Evolutionary conservation across 2,113 vertebrate species (phyloP).

Genomic region (Rafetus swinhoei): DNA sequence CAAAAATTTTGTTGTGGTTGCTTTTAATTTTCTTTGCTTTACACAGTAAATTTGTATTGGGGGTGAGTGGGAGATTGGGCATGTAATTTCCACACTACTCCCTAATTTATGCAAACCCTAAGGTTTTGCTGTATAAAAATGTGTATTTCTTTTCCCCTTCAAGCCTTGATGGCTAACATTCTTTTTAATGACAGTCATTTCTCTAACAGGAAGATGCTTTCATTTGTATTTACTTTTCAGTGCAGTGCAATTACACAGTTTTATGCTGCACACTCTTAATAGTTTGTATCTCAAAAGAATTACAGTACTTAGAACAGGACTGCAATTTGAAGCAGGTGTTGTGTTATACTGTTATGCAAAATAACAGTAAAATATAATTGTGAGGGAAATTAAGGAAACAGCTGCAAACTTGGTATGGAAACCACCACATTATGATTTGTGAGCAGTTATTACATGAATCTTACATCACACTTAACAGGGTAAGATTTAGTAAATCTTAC

Average conservation of each 20-base stretch:
- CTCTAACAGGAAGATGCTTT: conserved; percentile 81
- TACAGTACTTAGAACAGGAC: conserved; percentile 76
- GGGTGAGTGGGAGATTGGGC: neutral
- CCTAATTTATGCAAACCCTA: conserved; percentile 64
- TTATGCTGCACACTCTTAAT: conserved; percentile 53
- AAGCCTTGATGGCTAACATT: conserved; percentile 73
- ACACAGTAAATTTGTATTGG: conserved; percentile 69
- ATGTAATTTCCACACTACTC: conserved; percentile 63
- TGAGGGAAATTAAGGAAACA: conserved; percentile 82
- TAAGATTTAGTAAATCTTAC: conserved; percentile 45
- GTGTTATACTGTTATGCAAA: conserved; percentile 85
- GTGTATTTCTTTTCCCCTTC: conserved; percentile 19
- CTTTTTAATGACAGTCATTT: conserved; percentile 80
- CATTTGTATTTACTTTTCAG: conserved; percentile 84
- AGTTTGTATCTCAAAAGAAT: conserved; percentile 80
- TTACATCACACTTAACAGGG: neutral
- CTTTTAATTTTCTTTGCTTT: conserved; percentile 35
- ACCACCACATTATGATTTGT: conserved; percentile 59
- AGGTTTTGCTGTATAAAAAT: conserved; percentile 69
- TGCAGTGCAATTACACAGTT: conserved; percentile 76
- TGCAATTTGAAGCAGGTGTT: conserved; percentile 85
- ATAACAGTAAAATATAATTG: conserved; percentile 84
- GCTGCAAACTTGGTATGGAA: conserved; percentile 79
- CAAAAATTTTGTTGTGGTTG: conserved; percentile 39
- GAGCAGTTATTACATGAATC: conserved; percentile 66